A percentile compares a stretch with the other conserved stretches of the same genome.
These are phyloP conservation scores for Heliconius melpomene DNA, from an alignment of 1,140 invertebrate species.

Conservation along the genomic window DNA sequence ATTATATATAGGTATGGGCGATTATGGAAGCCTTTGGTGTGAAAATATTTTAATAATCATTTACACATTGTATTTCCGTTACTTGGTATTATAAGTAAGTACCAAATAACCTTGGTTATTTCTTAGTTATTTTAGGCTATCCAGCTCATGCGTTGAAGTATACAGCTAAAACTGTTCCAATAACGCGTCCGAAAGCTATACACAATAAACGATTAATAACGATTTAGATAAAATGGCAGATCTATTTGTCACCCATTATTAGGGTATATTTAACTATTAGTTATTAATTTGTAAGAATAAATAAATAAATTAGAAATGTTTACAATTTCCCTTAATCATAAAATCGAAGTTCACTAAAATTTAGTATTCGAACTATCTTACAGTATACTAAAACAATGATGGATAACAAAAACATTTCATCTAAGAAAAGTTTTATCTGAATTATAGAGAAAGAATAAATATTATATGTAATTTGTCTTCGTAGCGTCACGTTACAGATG, in stretches of 20 bases:
- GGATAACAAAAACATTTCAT: slow-evolving; percentile 7
- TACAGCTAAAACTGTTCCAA: background rate
- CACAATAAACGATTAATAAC: background rate
- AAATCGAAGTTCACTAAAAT: background rate
- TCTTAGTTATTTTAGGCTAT: background rate
- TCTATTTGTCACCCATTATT: background rate
- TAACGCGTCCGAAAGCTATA: background rate
- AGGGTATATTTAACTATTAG: background rate
- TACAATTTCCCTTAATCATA: too few species aligned
- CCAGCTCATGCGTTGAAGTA: background rate
- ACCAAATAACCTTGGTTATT: background rate
- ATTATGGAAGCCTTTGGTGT: background rate
- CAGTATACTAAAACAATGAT: background rate
- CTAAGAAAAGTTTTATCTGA: slow-evolving; percentile 17
- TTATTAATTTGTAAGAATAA: too few species aligned
- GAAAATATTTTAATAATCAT: background rate
- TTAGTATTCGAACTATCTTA: background rate
- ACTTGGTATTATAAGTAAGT: background rate
- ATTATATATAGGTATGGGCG: background rate
- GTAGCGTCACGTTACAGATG: slow-evolving; percentile 46
- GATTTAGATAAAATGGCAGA: background rate
- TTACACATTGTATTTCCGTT: background rate
- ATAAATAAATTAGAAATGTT: too few species aligned
- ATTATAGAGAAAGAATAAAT: slow-evolving; percentile 38
- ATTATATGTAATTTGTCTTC: slow-evolving; percentile 45